Evolutionary conservation across 2,888 invertebrate species (phyloP).

Genomic region (Didymodactylos carnosus): DNA sequence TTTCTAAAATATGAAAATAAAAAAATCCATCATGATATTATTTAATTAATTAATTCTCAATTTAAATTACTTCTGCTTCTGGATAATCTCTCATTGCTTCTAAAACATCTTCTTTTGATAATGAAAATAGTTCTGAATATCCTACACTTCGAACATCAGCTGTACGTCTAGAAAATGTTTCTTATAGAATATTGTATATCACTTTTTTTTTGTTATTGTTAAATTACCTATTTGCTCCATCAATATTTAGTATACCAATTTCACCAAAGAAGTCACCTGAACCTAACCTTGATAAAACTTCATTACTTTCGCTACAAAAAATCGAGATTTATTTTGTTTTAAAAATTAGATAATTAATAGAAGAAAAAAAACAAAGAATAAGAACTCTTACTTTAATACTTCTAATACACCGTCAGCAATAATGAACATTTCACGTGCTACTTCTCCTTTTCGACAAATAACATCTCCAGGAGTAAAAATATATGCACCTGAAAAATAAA

Average conservation of each 20-base stretch:
- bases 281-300: constrained; percentile 80
- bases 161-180: constrained; percentile 20
- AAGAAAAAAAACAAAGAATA: neutral
- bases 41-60: no score
- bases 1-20: no score
- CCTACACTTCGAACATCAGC: constrained; percentile 26
- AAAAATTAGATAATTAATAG: constrained; percentile 2
- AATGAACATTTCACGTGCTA: constrained; percentile 90
- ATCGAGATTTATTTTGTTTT: no score
- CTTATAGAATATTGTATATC: neutral
- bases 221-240: constrained; percentile 63
- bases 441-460: constrained; percentile 79
- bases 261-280: constrained; percentile 94
- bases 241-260: constrained; percentile 81
- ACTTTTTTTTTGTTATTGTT: constrained; percentile 51
- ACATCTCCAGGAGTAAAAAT: constrained; percentile 93
- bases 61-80: constrained; percentile 12
- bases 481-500: no score
- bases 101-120: constrained; percentile 24
- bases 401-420: constrained; percentile 88
- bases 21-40: no score
- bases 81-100: constrained; percentile 16
- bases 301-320: constrained; percentile 66
- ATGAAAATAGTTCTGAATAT: constrained; percentile 23
- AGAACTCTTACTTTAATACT: constrained; percentile 47